phyloP scores from a whole-genome alignment of 2,888 invertebrate species.

The Spisula solida region DNA sequence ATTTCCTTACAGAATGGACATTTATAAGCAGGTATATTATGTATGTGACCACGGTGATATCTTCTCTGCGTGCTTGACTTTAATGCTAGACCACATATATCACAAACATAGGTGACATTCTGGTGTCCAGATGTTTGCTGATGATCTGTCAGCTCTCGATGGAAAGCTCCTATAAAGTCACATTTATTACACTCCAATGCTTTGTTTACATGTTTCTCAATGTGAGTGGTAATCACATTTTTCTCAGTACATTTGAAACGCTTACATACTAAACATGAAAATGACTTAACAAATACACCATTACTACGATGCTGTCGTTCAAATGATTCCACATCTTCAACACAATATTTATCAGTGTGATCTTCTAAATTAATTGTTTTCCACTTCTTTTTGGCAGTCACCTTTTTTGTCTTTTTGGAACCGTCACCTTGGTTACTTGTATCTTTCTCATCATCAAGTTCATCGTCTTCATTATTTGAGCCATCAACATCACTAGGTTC shows the following conservation, averaged over 20 bases:
- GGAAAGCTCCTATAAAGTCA: not conserved
- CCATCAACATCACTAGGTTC: not conserved
- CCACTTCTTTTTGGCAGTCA: not conserved
- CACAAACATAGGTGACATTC: not conserved
- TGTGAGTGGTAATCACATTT: not conserved
- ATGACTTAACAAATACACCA: not conserved
- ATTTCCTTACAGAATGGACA: not conserved
- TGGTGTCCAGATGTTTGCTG: not conserved
- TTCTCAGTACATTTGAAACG: conserved; percentile 16
- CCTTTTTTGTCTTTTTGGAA: not conserved
- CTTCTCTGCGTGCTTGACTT: not conserved
- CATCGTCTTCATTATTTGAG: not conserved
- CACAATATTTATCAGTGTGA: conserved; percentile 7
- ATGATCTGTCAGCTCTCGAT: not conserved
- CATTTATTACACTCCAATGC: conserved; percentile 4
- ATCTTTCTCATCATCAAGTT: not conserved
- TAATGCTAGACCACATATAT: not conserved
- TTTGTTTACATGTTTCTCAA: conserved; percentile 33
- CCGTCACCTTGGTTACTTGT: not conserved
- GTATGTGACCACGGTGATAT: not conserved
- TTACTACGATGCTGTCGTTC: conserved; percentile 18
- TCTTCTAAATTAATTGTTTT: conserved; percentile 4
- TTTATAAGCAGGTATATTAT: not conserved
- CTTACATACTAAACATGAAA: conserved; percentile 30
- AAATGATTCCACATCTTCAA: conserved; percentile 21